Evolutionary conservation across 2,888 invertebrate species (phyloP).

Genomic region (Euzophera pinguis): DNA sequence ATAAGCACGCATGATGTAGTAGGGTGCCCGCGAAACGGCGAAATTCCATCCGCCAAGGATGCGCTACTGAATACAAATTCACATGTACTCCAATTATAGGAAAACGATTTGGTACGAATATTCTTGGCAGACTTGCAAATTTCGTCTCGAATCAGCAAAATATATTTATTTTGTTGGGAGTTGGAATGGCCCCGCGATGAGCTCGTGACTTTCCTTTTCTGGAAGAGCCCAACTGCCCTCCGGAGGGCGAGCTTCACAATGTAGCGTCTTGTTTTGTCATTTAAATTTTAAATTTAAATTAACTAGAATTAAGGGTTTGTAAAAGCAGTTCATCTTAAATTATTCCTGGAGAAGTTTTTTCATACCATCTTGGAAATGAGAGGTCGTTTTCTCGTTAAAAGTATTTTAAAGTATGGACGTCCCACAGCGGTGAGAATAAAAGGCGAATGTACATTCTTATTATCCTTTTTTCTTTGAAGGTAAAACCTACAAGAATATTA

Average conservation of each 20-base stretch:
- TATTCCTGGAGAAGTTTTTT: slow-evolving; percentile 8
- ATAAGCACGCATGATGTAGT: slow-evolving; percentile 77
- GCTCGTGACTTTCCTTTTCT: slow-evolving; percentile 59
- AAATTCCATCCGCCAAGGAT: slow-evolving; percentile 74
- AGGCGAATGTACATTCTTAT: too few relatives aligned
- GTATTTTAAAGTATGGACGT: not conserved
- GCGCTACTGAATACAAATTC: slow-evolving; percentile 79
- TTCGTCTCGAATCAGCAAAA: slow-evolving; percentile 75
- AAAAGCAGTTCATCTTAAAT: slow-evolving; percentile 7
- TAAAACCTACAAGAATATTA: too few relatives aligned
- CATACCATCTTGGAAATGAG: slow-evolving; percentile 11
- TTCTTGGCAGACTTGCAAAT: slow-evolving; percentile 80
- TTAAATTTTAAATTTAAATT: slow-evolving; percentile 16
- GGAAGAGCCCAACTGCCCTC: slow-evolving; percentile 43
- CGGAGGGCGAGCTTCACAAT: slow-evolving; percentile 23
- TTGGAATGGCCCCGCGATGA: slow-evolving; percentile 60
- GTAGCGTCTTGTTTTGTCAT: slow-evolving; percentile 16
- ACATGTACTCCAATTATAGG: slow-evolving; percentile 80
- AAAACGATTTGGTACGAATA: slow-evolving; percentile 80
- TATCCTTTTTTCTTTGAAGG: too few relatives aligned
- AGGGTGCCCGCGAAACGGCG: slow-evolving; percentile 68
- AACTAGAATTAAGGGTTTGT: slow-evolving; percentile 15
- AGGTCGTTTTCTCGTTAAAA: slow-evolving; percentile 9
- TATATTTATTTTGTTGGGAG: slow-evolving; percentile 76
- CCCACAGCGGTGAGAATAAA: slow-evolving; percentile 1